These are phyloP conservation scores for Mactra quadrangularis DNA, from an alignment of 1,140 invertebrate species.

Conservation along the genomic window DNA sequence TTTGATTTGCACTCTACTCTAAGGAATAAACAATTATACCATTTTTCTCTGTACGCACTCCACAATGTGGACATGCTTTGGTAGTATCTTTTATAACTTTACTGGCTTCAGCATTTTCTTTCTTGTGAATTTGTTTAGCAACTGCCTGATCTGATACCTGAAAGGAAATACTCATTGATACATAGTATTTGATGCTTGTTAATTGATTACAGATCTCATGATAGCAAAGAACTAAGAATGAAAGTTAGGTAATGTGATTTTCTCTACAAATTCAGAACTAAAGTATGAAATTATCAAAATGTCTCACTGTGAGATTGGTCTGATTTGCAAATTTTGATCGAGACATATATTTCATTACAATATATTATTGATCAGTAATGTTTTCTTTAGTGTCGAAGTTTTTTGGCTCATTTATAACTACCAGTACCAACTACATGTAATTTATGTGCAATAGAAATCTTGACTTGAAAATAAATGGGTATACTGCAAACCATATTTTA, in stretches of 20 bases:
- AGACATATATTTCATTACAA: too few species aligned
- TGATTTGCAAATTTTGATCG: not conserved
- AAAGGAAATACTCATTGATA: not conserved
- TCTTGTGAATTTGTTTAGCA: not conserved
- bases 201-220: too few species aligned
- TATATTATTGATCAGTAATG: too few species aligned
- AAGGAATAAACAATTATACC: too few species aligned
- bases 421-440: too few species aligned
- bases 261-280: not conserved
- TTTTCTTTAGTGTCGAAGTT: too few species aligned
- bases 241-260: not conserved
- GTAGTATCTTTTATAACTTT: conserved; percentile 7
- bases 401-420: too few species aligned
- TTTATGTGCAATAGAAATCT: too few species aligned
- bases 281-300: not conserved
- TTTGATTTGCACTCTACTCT: too few species aligned
- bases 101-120: not conserved
- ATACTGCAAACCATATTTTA: too few species aligned
- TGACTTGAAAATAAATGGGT: too few species aligned
- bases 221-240: too few species aligned
- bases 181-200: not conserved
- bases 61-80: conserved; percentile 18
- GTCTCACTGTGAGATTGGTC: not conserved
- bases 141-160: conserved; percentile 11
- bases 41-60: conserved; percentile 22